Base-by-base conservation (phyloP, 2,888 invertebrate genomes). In the Dryobota labecula region DNA sequence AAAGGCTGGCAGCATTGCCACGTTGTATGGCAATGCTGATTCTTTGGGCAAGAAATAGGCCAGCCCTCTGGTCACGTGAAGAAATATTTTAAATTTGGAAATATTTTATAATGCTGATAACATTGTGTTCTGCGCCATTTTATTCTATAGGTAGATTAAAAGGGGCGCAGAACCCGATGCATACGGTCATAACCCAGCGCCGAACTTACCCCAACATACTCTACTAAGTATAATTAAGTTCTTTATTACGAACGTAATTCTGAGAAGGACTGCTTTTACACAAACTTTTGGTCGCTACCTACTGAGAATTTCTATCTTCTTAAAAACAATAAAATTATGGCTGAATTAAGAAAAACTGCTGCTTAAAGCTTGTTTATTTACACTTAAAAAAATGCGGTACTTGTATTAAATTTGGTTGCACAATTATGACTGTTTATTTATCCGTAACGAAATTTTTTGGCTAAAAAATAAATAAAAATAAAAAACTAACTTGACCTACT, bases 401-500 rank as follows among this genome's bases (percentile, higher is more conserved):
- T n/a, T n/a, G 53, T 13, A 49, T 49, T 24, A 49, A 49, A 54
- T 6, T 20, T 54, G 6, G 2, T 11, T 54, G 11, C 53, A 30
- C 5, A 18, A 30, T n/a, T n/a, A n/a, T n/a, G n/a, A n/a, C 20
- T 30, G 8, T 36, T 8, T 18, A 0, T 24, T 24, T 11, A 56
- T 18, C 24, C 11, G 1, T 9, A 8, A 30, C 2, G 5, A 33
- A 2, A 57, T 30, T 36, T 54, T 8, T 2, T 15, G 2, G 13
- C 13, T 1, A n/a, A 8, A 41, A 18, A 41, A 24, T 0, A 56
- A 38, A 9, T 9, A 1, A 6, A 6, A 18, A 41, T 33, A n/a
- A n/a, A 41, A 33, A 0, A 20, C 45, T 4, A 5, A 61, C 2
- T 61, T 76, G 30, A 36, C 8, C 0, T 49, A 69, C 78, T 78